Conservation (phyloP, 2,797 vertebrate genomes). For the Sebastes iracundus region DNA sequence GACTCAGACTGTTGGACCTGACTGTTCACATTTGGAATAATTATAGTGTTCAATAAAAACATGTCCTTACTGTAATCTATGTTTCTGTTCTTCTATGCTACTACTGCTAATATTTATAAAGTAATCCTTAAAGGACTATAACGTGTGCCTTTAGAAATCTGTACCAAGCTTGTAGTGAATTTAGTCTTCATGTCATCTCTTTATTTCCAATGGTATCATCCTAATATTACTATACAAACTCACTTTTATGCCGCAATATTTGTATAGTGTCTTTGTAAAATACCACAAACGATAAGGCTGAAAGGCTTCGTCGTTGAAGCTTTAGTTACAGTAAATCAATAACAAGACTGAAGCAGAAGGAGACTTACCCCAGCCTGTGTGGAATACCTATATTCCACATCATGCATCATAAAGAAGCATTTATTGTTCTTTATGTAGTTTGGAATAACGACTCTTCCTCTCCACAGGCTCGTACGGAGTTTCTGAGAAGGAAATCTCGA, state of each 20-base stretch:
- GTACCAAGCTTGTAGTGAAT: background rate
- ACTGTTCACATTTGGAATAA: background rate
- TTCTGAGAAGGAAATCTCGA: slow-evolving; percentile 84
- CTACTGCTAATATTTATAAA: background rate
- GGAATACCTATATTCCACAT: background rate
- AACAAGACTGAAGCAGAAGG: background rate
- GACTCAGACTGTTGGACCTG: background rate
- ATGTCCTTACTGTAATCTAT: background rate
- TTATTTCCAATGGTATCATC: background rate
- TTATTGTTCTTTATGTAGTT: background rate
- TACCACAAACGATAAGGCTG: background rate
- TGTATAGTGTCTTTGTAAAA: background rate
- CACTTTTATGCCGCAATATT: background rate
- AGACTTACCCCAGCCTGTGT: background rate
- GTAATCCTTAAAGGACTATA: no score
- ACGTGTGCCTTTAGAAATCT: background rate
- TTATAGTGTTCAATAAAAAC: background rate
- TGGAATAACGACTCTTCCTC: background rate
- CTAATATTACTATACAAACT: background rate
- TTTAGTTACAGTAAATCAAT: background rate
- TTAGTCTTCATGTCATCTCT: background rate
- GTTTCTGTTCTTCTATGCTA: background rate
- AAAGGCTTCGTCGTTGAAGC: background rate
- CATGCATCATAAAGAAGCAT: background rate
- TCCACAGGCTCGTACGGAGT: slow-evolving; percentile 88